phyloP scores from a whole-genome alignment of 2,888 invertebrate genomes.

The Philereme transversata region DNA sequence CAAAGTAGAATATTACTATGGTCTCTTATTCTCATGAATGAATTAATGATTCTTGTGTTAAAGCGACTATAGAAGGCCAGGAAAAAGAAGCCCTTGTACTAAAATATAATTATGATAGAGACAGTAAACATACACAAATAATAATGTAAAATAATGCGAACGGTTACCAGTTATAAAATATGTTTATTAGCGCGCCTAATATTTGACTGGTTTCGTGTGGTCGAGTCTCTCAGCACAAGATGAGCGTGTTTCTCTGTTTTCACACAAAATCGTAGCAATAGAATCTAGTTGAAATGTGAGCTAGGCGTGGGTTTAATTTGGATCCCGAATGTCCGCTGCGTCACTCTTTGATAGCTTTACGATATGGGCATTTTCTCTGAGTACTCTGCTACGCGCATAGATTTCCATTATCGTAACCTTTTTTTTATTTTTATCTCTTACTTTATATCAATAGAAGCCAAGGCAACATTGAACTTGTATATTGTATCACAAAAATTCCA shows the following conservation, averaged over 20 bases:
- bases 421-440: slow-evolving; percentile 35
- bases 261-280: slow-evolving; percentile 45
- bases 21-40: too few species aligned
- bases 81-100: too few species aligned
- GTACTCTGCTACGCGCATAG: slow-evolving; percentile 19
- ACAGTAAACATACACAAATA: too few species aligned
- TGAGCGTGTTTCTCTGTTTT: slow-evolving; percentile 30
- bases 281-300: slow-evolving; percentile 55
- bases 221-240: slow-evolving; percentile 47
- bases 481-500: background rate
- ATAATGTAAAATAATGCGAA: too few species aligned
- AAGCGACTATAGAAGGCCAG: too few species aligned
- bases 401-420: slow-evolving; percentile 32
- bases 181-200: too few species aligned
- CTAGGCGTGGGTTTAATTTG: slow-evolving; percentile 62
- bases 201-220: slow-evolving; percentile 14
- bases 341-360: slow-evolving; percentile 56
- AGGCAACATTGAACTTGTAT: slow-evolving; percentile 13
- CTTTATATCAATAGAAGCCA: slow-evolving; percentile 30
- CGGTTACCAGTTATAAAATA: too few species aligned
- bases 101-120: too few species aligned
- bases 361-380: slow-evolving; percentile 37
- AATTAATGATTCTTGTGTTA: too few species aligned
- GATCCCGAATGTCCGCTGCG: slow-evolving; percentile 51
- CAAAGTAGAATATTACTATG: slow-evolving; percentile 47